A percentile compares a stretch with the other conserved stretches of the same genome.
phyloP scores from a whole-genome alignment of 1,140 invertebrate species.

The Drosophila aff. region DNA sequence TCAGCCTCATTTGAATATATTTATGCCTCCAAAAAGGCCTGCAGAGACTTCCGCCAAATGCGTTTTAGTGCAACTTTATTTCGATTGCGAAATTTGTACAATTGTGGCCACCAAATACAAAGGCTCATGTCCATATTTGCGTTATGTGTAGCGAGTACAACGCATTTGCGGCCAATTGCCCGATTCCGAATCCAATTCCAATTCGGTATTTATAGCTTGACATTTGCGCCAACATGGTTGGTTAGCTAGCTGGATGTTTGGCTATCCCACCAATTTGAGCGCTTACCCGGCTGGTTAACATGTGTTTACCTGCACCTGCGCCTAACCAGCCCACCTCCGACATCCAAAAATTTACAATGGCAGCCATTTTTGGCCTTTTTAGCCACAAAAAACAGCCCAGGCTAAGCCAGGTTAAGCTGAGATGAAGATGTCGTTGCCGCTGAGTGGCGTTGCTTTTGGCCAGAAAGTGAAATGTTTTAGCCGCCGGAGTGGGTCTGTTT shows the following conservation, averaged over 20 bases:
- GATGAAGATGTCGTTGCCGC: conserved; percentile 73
- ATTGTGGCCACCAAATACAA: conserved; percentile 45
- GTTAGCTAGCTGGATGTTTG: not conserved
- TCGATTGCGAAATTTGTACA: conserved; percentile 75
- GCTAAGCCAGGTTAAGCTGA: conserved; percentile 23
- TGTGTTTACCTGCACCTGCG: conserved; percentile 67
- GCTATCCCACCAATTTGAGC: not conserved
- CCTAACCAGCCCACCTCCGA: conserved; percentile 58
- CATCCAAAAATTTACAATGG: conserved; percentile 71
- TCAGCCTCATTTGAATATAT: conserved; percentile 46
- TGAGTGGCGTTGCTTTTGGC: conserved; percentile 27
- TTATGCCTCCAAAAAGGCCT: conserved; percentile 1
- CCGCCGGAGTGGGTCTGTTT: conserved; percentile 47
- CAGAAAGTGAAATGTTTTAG: conserved; percentile 73
- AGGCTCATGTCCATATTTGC: conserved; percentile 73
- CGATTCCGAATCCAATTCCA: conserved; percentile 71
- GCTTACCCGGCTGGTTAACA: conserved; percentile 58
- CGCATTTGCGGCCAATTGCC: conserved; percentile 75
- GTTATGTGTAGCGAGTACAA: conserved; percentile 70
- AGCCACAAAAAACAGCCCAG: not conserved
- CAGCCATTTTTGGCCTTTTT: conserved; percentile 71
- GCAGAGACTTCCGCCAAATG: conserved; percentile 55
- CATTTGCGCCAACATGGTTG: conserved; percentile 67
- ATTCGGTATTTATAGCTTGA: conserved; percentile 81
- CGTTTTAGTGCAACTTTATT: conserved; percentile 78